Base-by-base conservation (phyloP, 2,113 vertebrate genomes). In the Perccottus glenii region DNA sequence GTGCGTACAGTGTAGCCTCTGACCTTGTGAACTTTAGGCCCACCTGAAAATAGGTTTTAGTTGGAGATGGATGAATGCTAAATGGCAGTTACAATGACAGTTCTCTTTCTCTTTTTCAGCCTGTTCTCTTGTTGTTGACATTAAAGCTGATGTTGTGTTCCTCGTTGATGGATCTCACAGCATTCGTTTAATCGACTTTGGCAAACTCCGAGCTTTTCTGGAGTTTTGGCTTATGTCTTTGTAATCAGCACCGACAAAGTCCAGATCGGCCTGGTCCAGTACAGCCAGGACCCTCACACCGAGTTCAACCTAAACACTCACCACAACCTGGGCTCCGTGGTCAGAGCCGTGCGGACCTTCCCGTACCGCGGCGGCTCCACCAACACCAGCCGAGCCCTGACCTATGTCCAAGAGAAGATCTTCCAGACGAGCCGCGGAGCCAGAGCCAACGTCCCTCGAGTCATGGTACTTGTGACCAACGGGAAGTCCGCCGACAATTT, bases 101-200 rank as follows among this genome's bases (percentile, higher is more conserved):
- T 27, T 27, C 19, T 27, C 19, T 27, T 27, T 27, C 19, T 27
- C 19, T 27, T 27, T 27, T 27, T 27, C 73, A 99, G 98, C 98
- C 77, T 99, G 98, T 72, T 96, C 96, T 16, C 94, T 96, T 63
- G 95, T 95, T 19, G 92, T 95, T 91, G 97, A 98, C 70, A 95
- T 98, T 59, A 95, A 98, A 83, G 98, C 98, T 0, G 98, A 99
- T 38, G 94, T 99, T 42, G 96, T 99, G 55, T 94, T 99, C 80
- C 89, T 99, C 90, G 96, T 99, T 10, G 98, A 99, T 55, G 98
- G 98, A 32, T 99, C 98, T 57, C 99, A 99, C 81, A 99, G 98
- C 79, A 99, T 99, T 6, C 97, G 98, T 11, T 89, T 98, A 15
- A 92, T 93, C 67, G 99, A 99, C 90, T 99, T 99, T 70, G 96